Conservation (phyloP, 2,888 invertebrate species). For the Pheosia tremula region DNA sequence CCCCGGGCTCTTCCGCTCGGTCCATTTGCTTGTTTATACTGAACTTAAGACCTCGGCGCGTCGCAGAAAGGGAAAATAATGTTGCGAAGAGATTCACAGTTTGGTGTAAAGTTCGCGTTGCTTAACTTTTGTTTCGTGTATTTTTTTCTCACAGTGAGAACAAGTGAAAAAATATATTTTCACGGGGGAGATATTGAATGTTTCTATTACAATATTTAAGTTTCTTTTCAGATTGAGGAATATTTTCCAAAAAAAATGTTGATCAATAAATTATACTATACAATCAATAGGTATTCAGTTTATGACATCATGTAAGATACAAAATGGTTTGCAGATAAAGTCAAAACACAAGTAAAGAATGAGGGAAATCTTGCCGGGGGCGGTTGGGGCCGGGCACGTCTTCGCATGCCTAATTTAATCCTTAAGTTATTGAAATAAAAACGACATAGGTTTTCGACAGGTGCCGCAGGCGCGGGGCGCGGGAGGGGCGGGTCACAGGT, state of each 20-base stretch:
- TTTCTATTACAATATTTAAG: background rate
- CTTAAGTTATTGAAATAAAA: conserved; percentile 83
- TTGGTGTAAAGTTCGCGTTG: conserved; percentile 38
- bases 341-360: conserved; percentile 48
- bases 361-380: conserved; percentile 53
- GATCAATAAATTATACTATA: conserved; percentile 27
- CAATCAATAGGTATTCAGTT: conserved; percentile 35
- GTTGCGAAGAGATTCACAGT: conserved; percentile 45
- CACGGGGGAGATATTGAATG: background rate
- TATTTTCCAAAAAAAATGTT: too few species aligned
- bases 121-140: conserved; percentile 22
- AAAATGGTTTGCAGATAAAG: conserved; percentile 44
- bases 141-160: background rate
- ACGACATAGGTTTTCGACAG: conserved; percentile 84
- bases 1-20: conserved; percentile 75
- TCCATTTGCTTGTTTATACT: conserved; percentile 81
- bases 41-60: conserved; percentile 62
- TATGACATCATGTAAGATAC: conserved; percentile 36
- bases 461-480: conserved; percentile 66
- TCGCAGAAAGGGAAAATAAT: conserved; percentile 52
- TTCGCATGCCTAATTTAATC: conserved; percentile 82
- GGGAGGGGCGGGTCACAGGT: conserved; percentile 75
- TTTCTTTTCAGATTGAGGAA: too few species aligned
- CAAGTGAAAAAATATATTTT: background rate
- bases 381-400: conserved; percentile 57